Base-by-base conservation (phyloP, 92 coral and sea anemone genomes). In the Palythoa caribaeorum region DNA sequence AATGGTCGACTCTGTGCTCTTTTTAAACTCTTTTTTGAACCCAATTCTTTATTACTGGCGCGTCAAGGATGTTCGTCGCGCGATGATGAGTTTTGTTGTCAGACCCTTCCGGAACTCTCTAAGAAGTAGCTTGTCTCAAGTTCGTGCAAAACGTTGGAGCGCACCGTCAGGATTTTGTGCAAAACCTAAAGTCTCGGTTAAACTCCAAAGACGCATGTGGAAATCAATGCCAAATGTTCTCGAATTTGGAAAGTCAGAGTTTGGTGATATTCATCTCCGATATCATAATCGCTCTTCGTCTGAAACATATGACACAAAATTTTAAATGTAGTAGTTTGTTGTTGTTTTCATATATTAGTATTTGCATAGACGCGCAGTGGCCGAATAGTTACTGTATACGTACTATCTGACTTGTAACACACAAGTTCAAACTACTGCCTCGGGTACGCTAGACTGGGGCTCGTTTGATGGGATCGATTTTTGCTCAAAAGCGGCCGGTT, bases 41-140 rank as follows among this genome's bases (percentile, higher is more conserved):
- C 83, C 83, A 78, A 78, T 78, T 44, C 10, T 54, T 16, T 78
- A 78, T 78, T 78, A 57, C 38, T 78, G 83, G 83, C 83, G 83
- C 19, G 83, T 78, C 37, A 78, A 60, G 37, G 83, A 78, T 35
- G 71, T 78, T 6, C 83, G 83, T 35, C 83, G 71, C 39, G 47
- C 83, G 20, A 78, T 78, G 50, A 7, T 78, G 7, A 78, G 55
- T 36, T 12, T 57, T 36, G 47, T 78, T n/a, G 66, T 57, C 71
- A 78, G 39, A 78, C 83, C 71, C 37, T 78, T 55, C 50, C 71
- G 38, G 6, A 78, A 36, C 2, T 47, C 70, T 57, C 35, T 14
- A 54, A 55, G 69, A 13, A 38, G 36, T 6, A 37, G n/a, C 15
- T 35, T 54, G 17, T 38, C 70, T 16, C 19, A 63, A 28, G 69